Base-by-base conservation (phyloP, 2,797 vertebrate species). In the Falco berigora region DNA sequence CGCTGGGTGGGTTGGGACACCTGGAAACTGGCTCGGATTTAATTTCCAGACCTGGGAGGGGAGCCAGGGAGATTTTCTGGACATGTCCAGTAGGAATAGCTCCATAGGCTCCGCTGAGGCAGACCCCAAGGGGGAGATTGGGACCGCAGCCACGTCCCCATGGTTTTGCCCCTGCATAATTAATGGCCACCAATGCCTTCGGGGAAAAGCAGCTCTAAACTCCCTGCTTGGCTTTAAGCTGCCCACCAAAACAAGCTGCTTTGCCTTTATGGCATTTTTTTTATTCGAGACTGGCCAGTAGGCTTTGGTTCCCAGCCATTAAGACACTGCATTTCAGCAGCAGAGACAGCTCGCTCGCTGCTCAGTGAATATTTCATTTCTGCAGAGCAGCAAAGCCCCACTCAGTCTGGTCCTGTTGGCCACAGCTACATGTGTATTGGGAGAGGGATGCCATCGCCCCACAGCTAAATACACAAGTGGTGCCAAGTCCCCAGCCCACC, bases 261-360 rank as follows among this genome's bases (percentile, higher is more conserved):
- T 55, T 71, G 18, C 10, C 23, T 74, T 63, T 36, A 10, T 9
- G 14, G 40, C 11, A 42, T 19, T 8, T n/a, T 90, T 69, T 85
- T 64, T 38, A 28, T 30, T 52, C 46, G 40, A 21, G 50, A 38
- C 8, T 56, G 27, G 6, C 12, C 3, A 0, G 9, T 20, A 36
- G 68, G 36, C 12, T 3, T 5, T 34, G 5, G 5, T n/a, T 56
- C 30, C 38, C 55, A 58, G 50, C 17, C 42, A 19, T 49, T 40
- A 73, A 64, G 61, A 25, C 1, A 3, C 27, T 38, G 16, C 1
- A 76, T 75, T 56, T 34, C 30, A 32, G 23, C 49, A 90, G 67
- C 79, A 82, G 71, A 28, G 53, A 27, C 23, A 23, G 47, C 36
- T 64, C 2, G 0, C 20, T 78, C 0, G 0, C 28, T 56, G n/a